Conservation (phyloP, 1,140 invertebrate species). For the Drosophila parabipectinata region DNA sequence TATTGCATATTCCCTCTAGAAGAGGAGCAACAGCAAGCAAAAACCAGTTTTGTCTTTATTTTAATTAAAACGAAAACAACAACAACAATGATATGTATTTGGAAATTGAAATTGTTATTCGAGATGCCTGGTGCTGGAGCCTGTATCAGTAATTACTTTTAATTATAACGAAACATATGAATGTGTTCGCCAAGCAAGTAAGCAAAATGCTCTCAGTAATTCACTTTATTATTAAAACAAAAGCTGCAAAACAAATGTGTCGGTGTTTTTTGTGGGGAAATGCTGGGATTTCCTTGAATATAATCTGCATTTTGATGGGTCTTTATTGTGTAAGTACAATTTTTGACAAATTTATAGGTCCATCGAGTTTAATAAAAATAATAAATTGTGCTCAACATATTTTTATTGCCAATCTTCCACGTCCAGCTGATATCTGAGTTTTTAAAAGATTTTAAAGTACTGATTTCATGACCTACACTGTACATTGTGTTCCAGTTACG, state of each 20-base stretch:
- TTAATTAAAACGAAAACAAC: conserved; percentile 7
- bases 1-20: conserved; percentile 36
- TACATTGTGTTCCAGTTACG: neutral
- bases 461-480: neutral
- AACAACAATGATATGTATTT: conserved; percentile 47
- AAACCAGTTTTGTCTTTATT: conserved; percentile 52
- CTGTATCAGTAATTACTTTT: conserved; percentile 66
- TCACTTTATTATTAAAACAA: conserved; percentile 58
- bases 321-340: conserved; percentile 7
- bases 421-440: neutral
- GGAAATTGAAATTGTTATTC: conserved; percentile 63
- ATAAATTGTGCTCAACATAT: too few relatives aligned
- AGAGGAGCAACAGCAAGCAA: conserved; percentile 3
- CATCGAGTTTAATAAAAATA: neutral
- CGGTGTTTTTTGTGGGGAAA: conserved; percentile 14
- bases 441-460: neutral
- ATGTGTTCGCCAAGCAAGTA: conserved; percentile 53
- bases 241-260: conserved; percentile 35
- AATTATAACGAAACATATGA: conserved; percentile 65
- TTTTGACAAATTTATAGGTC: neutral
- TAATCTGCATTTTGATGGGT: conserved; percentile 25
- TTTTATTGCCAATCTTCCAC: neutral
- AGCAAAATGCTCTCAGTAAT: conserved; percentile 59
- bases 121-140: conserved; percentile 26
- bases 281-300: conserved; percentile 1